phyloP scores from a whole-genome alignment of 1,140 invertebrate genomes.

The Battus philenor region DNA sequence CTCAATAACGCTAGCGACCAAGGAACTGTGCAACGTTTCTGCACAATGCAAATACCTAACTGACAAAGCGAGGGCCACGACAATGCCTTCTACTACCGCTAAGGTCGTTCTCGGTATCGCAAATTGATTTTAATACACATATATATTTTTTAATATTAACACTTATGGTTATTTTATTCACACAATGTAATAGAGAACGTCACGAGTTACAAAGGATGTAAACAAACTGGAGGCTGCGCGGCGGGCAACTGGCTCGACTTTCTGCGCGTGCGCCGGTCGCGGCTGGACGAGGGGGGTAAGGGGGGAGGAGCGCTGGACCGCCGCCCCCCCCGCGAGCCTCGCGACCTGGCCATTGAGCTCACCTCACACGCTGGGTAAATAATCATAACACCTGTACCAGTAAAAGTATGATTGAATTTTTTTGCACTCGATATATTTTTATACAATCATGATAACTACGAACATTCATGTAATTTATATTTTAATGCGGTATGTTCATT shows the following conservation, averaged over 20 bases:
- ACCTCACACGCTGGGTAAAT: slow-evolving; percentile 45
- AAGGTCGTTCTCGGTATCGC: slow-evolving; percentile 24
- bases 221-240: slow-evolving; percentile 70
- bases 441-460: background rate
- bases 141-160: slow-evolving; percentile 7
- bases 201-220: slow-evolving; percentile 53
- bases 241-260: slow-evolving; percentile 61
- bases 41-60: slow-evolving; percentile 43
- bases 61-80: slow-evolving; percentile 29
- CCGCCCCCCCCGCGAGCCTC: slow-evolving; percentile 28
- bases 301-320: slow-evolving; percentile 31
- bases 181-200: slow-evolving; percentile 25
- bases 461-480: background rate
- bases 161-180: slow-evolving; percentile 16
- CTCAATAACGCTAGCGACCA: slow-evolving; percentile 1
- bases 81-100: slow-evolving; percentile 27
- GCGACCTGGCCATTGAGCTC: slow-evolving; percentile 40
- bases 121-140: slow-evolving; percentile 12
- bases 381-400: slow-evolving; percentile 52
- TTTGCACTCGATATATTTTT: background rate
- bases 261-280: slow-evolving; percentile 57
- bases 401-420: slow-evolving; percentile 23
- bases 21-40: slow-evolving; percentile 43
- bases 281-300: slow-evolving; percentile 24
- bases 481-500: background rate